These are phyloP conservation scores for Microcebus ravelobensis DNA, from an alignment of 2,113 vertebrate species.

Conservation along the genomic window DNA sequence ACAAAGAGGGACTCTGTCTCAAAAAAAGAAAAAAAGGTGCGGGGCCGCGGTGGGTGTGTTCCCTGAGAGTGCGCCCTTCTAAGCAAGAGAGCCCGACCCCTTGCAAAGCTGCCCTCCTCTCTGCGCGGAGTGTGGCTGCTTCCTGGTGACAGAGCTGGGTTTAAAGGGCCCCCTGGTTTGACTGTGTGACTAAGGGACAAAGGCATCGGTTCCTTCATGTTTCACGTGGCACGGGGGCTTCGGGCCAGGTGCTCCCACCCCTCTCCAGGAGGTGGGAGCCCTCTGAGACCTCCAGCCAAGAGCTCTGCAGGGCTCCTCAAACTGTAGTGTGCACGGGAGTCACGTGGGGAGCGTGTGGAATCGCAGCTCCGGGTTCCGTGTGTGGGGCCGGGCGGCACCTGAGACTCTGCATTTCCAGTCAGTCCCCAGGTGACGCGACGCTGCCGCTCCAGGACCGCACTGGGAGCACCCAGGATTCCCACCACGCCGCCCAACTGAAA, in stretches of 20 bases:
- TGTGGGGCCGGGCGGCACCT: not conserved
- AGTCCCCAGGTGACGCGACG: not conserved
- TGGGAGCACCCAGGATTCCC: not conserved
- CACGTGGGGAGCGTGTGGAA: not conserved
- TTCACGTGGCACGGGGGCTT: not conserved
- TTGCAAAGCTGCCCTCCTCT: too few species aligned
- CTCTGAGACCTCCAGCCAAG: too few species aligned
- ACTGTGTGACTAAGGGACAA: not conserved
- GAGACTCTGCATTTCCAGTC: not conserved
- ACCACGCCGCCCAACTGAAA: not conserved
- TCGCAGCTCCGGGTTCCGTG: too few species aligned
- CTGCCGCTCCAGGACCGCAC: too few species aligned
- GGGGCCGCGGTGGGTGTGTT: too few species aligned
- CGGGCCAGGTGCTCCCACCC: fast-evolving
- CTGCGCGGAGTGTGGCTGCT: too few species aligned
- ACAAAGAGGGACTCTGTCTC: too few species aligned
- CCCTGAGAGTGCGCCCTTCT: too few species aligned
- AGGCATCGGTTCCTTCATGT: not conserved
- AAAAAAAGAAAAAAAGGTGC: too few species aligned
- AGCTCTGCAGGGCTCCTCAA: not conserved
- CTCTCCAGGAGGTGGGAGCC: not conserved
- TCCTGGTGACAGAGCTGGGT: too few species aligned
- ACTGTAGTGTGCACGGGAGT: fast-evolving
- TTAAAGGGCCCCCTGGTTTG: not conserved
- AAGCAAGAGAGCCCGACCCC: too few species aligned